Evolutionary conservation across 2,797 vertebrate species (phyloP).

Genomic region (Stomatorhinus walkeri): DNA sequence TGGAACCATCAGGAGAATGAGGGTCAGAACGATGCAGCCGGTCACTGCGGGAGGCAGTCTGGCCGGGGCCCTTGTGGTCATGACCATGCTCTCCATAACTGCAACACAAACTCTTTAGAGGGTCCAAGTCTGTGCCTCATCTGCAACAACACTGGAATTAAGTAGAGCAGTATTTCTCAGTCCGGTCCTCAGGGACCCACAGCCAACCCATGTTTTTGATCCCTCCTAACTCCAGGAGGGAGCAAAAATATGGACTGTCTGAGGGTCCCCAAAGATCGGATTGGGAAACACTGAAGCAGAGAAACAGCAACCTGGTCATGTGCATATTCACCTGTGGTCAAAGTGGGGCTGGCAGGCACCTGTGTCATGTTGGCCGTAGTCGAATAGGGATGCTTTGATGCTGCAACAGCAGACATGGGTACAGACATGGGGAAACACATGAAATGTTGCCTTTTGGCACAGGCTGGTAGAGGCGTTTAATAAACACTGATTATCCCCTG

Average conservation of each 20-base stretch:
- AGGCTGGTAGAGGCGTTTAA: background rate
- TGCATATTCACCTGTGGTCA: background rate
- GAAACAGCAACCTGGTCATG: background rate
- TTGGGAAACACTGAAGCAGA: background rate
- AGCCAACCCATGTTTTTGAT: background rate
- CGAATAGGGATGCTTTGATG: background rate
- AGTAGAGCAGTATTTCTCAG: background rate
- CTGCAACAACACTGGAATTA: background rate
- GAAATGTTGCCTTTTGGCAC: background rate
- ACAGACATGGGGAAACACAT: no score
- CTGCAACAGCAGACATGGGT: background rate
- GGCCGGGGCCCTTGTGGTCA: background rate
- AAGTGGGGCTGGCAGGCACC: background rate
- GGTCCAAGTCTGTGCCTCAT: background rate
- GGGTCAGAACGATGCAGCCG: slow-evolving; percentile 36
- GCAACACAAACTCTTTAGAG: background rate
- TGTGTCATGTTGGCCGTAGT: background rate
- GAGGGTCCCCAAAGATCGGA: background rate
- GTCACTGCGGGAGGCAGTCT: slow-evolving; percentile 16
- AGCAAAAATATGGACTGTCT: background rate
- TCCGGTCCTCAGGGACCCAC: background rate
- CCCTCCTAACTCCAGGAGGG: background rate
- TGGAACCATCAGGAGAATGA: slow-evolving; percentile 31
- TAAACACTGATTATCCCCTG: background rate
- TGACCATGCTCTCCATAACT: background rate